phyloP scores from a whole-genome alignment of 2,797 vertebrate species.

The Pseudochirops corinnae region DNA sequence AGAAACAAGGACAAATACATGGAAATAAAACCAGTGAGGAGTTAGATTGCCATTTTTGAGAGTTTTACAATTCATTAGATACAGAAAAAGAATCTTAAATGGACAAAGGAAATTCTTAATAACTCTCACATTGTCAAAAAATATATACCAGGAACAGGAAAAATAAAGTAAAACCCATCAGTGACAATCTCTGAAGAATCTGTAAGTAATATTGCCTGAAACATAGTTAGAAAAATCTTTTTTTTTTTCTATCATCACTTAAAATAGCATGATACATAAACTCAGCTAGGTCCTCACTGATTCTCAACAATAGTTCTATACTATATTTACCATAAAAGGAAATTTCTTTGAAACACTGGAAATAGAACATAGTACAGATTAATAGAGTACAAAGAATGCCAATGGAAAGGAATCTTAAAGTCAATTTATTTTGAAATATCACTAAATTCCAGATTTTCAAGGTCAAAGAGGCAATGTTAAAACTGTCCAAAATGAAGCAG shows the following conservation, averaged over 20 bases:
- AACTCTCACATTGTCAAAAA: background rate
- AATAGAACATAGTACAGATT: background rate
- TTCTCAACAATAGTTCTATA: background rate
- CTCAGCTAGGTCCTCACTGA: background rate
- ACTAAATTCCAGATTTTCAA: background rate
- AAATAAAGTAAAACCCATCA: background rate
- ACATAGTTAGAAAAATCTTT: background rate
- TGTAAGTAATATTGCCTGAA: background rate
- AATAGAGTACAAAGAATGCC: background rate
- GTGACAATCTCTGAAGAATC: background rate
- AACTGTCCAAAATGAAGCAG: background rate
- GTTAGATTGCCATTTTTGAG: background rate
- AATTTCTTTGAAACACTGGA: background rate
- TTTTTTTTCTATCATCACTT: background rate
- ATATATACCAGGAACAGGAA: background rate
- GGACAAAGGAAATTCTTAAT: background rate
- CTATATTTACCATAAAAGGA: background rate
- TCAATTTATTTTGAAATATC: background rate
- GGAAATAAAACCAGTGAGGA: background rate
- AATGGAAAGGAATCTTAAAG: background rate
- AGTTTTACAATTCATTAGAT: background rate
- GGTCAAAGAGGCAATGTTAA: background rate
- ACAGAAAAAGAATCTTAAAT: background rate
- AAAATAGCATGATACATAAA: background rate
- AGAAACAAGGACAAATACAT: background rate